Percentiles rank a stretch among this genome's conserved stretches.
These are phyloP conservation scores for Drosophila mayaguana DNA, from an alignment of 2,888 invertebrate genomes.

Conservation along the genomic window DNA sequence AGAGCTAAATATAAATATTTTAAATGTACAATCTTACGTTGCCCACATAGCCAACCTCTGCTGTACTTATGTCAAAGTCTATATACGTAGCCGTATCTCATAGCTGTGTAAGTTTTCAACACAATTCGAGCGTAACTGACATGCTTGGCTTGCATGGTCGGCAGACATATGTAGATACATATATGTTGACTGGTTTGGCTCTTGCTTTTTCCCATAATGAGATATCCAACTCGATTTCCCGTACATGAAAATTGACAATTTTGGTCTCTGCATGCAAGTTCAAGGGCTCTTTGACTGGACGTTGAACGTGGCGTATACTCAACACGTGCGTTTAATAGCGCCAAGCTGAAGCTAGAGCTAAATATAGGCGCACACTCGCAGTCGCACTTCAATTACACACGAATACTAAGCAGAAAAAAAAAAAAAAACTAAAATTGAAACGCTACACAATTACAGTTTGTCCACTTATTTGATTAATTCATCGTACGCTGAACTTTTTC, in stretches of 20 bases:
- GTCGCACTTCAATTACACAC: slow-evolving; percentile 14
- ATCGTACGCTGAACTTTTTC: slow-evolving; percentile 15
- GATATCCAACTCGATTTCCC: slow-evolving; percentile 26
- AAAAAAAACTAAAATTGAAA: background rate
- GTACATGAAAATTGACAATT: slow-evolving; percentile 55
- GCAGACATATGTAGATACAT: background rate
- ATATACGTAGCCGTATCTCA: background rate
- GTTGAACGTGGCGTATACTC: slow-evolving; percentile 58
- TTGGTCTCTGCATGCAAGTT: slow-evolving; percentile 50
- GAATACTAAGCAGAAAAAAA: background rate
- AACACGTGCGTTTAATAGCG: slow-evolving; percentile 41
- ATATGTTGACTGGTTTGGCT: slow-evolving; percentile 21
- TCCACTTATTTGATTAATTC: slow-evolving; percentile 39
- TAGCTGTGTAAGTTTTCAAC: slow-evolving; percentile 27
- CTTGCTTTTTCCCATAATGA: slow-evolving; percentile 38
- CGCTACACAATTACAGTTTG: slow-evolving; percentile 17
- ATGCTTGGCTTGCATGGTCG: slow-evolving; percentile 62
- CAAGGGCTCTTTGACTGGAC: slow-evolving; percentile 42
- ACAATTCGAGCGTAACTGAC: slow-evolving; percentile 68
- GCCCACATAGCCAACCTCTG: slow-evolving; percentile 6
- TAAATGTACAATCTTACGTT: background rate
- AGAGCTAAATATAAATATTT: slow-evolving; percentile 8
- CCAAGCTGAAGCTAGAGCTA: slow-evolving; percentile 32
- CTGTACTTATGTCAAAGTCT: slow-evolving; percentile 1
- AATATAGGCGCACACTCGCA: slow-evolving; percentile 36